phyloP scores from a whole-genome alignment of 1,140 invertebrate genomes.

The Drosophila suzukii region DNA sequence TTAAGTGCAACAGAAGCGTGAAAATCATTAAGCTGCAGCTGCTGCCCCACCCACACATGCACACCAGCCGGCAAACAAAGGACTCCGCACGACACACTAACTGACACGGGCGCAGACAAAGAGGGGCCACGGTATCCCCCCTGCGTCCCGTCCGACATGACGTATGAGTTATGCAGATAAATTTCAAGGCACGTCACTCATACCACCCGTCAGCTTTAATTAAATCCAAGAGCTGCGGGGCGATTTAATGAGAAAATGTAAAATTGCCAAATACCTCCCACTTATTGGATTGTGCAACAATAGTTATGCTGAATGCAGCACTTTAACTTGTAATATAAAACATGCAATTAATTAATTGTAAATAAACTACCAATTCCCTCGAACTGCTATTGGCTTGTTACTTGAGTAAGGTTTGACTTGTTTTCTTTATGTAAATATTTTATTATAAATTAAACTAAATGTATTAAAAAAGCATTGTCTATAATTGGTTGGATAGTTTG shows the following conservation, averaged over 20 bases:
- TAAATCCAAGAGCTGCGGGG: slow-evolving; percentile 19
- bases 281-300: no score
- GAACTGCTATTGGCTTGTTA: no score
- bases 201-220: slow-evolving; percentile 58
- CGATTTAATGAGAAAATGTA: slow-evolving; percentile 25
- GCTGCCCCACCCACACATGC: slow-evolving; percentile 23
- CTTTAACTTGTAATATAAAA: no score
- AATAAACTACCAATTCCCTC: no score
- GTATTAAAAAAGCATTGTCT: no score
- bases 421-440: no score
- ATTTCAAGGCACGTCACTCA: slow-evolving; percentile 70
- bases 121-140: slow-evolving; percentile 32
- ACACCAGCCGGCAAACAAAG: slow-evolving; percentile 10
- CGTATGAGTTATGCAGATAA: slow-evolving; percentile 75
- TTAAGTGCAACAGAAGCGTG: slow-evolving; percentile 71
- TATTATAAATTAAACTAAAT: no score
- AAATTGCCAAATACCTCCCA: not conserved
- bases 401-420: not conserved
- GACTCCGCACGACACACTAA: slow-evolving; percentile 19
- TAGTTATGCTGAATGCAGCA: no score
- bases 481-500: no score
- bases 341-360: no score
- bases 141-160: slow-evolving; percentile 47
- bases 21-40: slow-evolving; percentile 78
- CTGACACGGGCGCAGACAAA: slow-evolving; percentile 9